Evolutionary conservation across 1,140 invertebrate species (phyloP), one percentile per base, ranked within the genome.

Genomic region (Hycleus cichorii): DNA sequence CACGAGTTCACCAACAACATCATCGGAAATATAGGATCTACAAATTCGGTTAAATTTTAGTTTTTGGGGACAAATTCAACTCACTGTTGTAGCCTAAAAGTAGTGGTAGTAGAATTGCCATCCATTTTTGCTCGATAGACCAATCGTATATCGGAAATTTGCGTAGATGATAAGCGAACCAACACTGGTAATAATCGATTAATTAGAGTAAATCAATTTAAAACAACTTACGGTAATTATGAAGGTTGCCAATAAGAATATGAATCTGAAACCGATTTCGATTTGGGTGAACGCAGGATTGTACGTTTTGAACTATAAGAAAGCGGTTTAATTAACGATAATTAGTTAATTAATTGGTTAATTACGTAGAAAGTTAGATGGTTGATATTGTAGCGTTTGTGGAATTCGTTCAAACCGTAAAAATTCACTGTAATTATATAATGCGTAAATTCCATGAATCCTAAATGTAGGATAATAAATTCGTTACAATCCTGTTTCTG

Each of bases 91-190:
- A 96, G 18, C 96, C 78, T 49, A 97, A 78, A 1, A 97, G 77
- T 1, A 95, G 74, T n/a, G 93, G 92, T 58, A 98, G 77, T 25
- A 98, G 77, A 24, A 94, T 75, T 1, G 90, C 90, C 67, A 97
- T 86, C 95, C 95, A 98, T 75, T 93, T 95, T 71, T 98, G 95
- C 76, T 98, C 95, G 64, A 97, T 95, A 3, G 95, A 95, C 95
- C 95, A 98, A 75, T 97, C 93, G 64, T 86, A 83, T 3, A 94
- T 78, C 0, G 88, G 83, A 78, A 93, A 97, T 72, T 89, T 93
- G 67, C 91, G 80, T 50, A 98, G 76, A 0, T 85, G 85, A 75
- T 95, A 89, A 4, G 87, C 87, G 77, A 94, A 96, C 86, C 91
- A 93, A 72, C 89, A 94, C 94, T 97, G 75, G 11, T 54, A 80